Conservation (phyloP, 1,140 invertebrate species). For the Drosophila rhopaloa region DNA sequence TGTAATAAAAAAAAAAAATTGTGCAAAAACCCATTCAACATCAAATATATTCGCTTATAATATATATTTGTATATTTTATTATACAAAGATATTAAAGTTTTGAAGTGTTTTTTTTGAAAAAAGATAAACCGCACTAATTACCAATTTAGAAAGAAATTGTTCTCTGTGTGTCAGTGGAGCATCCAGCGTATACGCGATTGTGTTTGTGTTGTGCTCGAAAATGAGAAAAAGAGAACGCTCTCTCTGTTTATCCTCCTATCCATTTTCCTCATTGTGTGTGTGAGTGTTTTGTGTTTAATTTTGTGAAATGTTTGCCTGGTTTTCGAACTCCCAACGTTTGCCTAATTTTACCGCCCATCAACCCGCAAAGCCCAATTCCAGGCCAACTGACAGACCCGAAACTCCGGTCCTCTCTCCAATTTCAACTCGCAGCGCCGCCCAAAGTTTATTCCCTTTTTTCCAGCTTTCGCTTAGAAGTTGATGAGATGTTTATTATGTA, state of each 20-base stretch:
- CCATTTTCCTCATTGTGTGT: constrained; percentile 14
- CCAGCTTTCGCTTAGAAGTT: constrained; percentile 36
- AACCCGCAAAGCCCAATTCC: constrained; percentile 1
- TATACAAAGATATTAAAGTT: too few relatives aligned
- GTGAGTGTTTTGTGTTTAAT: constrained; percentile 52
- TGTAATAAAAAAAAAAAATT: too few relatives aligned
- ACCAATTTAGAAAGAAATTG: neutral
- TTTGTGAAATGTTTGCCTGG: constrained; percentile 59
- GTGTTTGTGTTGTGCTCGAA: constrained; percentile 20
- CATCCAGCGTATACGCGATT: constrained; percentile 5
- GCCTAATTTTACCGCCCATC: constrained; percentile 51
- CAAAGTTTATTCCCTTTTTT: constrained; percentile 24
- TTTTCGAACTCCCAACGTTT: constrained; percentile 54
- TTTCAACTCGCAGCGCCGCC: constrained; percentile 6
- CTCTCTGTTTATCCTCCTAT: constrained; percentile 7
- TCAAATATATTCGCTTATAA: too few relatives aligned
- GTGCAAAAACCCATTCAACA: too few relatives aligned
- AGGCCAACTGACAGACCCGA: constrained; percentile 1
- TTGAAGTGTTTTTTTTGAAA: too few relatives aligned
- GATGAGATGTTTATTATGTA: constrained; percentile 78
- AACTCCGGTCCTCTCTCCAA: neutral
- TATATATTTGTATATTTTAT: too few relatives aligned
- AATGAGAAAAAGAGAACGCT: neutral
- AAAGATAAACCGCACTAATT: too few relatives aligned
- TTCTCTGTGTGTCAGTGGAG: constrained; percentile 2